These are phyloP conservation scores for Phenganax stokvisi DNA, from an alignment of 92 coral and sea anemone species.

Conservation along the genomic window DNA sequence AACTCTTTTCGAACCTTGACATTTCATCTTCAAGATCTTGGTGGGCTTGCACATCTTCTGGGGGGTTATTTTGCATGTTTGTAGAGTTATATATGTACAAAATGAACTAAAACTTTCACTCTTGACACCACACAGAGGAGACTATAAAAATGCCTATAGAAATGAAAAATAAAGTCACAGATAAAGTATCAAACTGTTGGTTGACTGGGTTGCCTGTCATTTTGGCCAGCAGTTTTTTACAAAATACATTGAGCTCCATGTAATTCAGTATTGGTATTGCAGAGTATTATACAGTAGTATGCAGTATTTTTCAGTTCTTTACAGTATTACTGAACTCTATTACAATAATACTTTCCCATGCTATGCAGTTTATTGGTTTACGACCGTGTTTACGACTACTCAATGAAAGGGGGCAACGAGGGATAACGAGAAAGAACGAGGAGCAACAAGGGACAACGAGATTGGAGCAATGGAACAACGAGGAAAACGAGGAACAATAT, in stretches of 20 bases:
- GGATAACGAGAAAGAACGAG: neutral
- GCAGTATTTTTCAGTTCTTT: too few relatives aligned
- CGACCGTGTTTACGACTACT: too few relatives aligned
- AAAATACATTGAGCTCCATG: neutral
- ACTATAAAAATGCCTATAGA: neutral
- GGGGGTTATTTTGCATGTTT: slow-evolving; percentile 9
- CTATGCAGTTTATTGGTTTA: too few relatives aligned
- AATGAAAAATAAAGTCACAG: neutral
- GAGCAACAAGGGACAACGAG: neutral
- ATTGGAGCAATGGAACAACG: neutral
- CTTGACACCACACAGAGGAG: neutral
- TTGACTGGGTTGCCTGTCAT: neutral
- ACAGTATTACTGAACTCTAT: too few relatives aligned
- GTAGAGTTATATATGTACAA: neutral
- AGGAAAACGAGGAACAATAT: neutral
- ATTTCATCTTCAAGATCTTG: slow-evolving; percentile 93
- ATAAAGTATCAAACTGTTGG: neutral
- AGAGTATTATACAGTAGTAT: too few relatives aligned
- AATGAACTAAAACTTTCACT: neutral
- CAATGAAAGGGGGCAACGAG: neutral
- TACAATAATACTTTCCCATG: too few relatives aligned
- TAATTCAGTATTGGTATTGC: too few relatives aligned
- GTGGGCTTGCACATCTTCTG: slow-evolving; percentile 59
- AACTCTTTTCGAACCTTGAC: slow-evolving; percentile 66
- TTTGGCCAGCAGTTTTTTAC: neutral